These are phyloP conservation scores for Sminthurides bifidus DNA, from an alignment of 1,140 invertebrate species.

Conservation along the genomic window DNA sequence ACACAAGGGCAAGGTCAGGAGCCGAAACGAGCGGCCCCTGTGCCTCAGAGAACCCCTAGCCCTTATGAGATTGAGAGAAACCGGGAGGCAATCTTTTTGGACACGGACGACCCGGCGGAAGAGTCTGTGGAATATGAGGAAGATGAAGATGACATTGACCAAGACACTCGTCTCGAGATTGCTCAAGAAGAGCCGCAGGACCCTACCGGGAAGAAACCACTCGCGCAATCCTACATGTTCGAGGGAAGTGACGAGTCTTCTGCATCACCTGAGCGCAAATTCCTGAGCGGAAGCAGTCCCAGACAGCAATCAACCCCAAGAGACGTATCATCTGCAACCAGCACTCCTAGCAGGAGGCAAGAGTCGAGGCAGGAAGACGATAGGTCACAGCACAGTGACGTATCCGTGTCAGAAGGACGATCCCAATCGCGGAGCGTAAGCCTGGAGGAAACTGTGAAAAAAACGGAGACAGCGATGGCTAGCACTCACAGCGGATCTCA, in stretches of 20 bases:
- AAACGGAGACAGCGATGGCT: too few relatives aligned
- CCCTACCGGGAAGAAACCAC: conserved; percentile 42
- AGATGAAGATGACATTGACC: conserved; percentile 17
- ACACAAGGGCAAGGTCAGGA: conserved; percentile 7
- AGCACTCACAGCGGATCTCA: neutral
- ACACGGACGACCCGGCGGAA: conserved; percentile 21
- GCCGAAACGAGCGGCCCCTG: neutral
- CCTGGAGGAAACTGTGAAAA: too few relatives aligned
- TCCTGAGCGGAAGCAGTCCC: neutral
- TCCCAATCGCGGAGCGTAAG: too few relatives aligned
- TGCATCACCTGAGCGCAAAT: conserved; percentile 40
- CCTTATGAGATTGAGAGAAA: conserved; percentile 28
- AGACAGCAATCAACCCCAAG: neutral
- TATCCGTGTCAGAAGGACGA: neutral
- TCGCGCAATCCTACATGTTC: conserved; percentile 40
- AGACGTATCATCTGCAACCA: too few relatives aligned
- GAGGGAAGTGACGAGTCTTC: conserved; percentile 39
- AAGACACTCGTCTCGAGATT: conserved; percentile 33
- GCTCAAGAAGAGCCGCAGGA: too few relatives aligned
- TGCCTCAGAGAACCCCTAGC: conserved; percentile 20
- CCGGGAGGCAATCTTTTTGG: conserved; percentile 27
- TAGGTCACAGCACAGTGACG: neutral
- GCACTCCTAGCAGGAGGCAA: too few relatives aligned
- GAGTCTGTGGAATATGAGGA: conserved; percentile 34
- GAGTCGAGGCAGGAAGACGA: neutral